Base-by-base conservation (phyloP, 2,888 invertebrate genomes). In the Fragum fragum region DNA sequence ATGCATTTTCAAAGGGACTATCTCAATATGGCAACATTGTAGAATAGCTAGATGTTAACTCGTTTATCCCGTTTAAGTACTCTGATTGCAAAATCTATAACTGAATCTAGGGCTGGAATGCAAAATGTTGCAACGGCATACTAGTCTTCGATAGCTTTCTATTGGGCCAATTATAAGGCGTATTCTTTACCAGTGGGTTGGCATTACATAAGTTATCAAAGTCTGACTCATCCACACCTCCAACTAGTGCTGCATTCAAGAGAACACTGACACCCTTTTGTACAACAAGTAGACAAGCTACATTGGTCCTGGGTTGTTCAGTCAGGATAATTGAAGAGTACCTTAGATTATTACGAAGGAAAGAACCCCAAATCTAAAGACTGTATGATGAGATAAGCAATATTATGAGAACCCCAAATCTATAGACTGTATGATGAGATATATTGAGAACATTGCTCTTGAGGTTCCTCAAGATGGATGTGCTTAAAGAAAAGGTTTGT, bases 1-100 rank as follows among this genome's bases (percentile, higher is more conserved):
- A 47, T 47, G 47, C 47, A 47, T 47, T 47, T 47, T 47, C 47
- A 47, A 47, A 47, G 47, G 47, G 47, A 47, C 47, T 47, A 18
- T 47, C 47, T 47, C 47, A 47, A 47, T n/a, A 47, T 47, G 47
- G 47, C 16, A 47, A 16, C 14, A 16, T 47, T 47, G 47, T n/a
- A 14, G 47, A 47, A 47, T 16, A 47, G 16, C 16, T 47, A 47
- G 47, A 5, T 47, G 47, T 47, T 47, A 16, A 47, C 47, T n/a
- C 14, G 47, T n/a, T 18, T 47, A 18, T 16, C 47, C 47, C 14
- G 14, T 47, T 47, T n/a, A 47, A 47, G 47, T 47, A 47, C 16
- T 47, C 47, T 18, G 47, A 5, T 47, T 5, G 7, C 3, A 5
- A 16, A 47, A 47, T n/a, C 47, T 47, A 9, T 16, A 47, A 14